Conservation (phyloP, 2,797 vertebrate species). For the Amblyopsis hoosieri region DNA sequence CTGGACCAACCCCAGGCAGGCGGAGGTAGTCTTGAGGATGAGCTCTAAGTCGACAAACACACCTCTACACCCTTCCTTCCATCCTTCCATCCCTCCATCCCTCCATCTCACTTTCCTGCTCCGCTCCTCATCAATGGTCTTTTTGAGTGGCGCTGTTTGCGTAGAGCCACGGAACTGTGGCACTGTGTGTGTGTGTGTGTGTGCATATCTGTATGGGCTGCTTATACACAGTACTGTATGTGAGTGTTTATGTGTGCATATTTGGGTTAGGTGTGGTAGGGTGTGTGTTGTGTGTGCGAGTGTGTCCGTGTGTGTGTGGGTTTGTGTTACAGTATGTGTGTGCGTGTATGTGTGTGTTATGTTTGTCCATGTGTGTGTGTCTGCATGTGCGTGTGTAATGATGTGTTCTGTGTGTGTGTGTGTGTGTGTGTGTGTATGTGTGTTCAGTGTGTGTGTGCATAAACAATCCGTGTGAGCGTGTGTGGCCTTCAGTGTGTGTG, state of each 20-base stretch:
- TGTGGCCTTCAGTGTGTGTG: no score
- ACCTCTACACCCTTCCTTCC: no score
- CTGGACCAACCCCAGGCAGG: no score
- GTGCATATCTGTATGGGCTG: constrained; percentile 32
- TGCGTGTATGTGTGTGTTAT: constrained; percentile 15
- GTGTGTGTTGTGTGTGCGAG: constrained; percentile 21
- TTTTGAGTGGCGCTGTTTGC: no score
- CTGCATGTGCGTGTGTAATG: constrained; percentile 10
- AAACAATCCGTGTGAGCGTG: no score
- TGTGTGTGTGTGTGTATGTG: no score
- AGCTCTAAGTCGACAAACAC: no score
- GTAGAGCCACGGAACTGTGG: no score
- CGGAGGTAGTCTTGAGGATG: no score
- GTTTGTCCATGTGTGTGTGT: constrained; percentile 3
- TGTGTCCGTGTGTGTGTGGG: constrained; percentile 19
- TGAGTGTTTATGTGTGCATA: constrained; percentile 40
- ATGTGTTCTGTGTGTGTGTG: neutral
- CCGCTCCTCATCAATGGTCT: no score
- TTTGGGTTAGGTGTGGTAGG: neutral
- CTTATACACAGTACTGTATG: constrained; percentile 5
- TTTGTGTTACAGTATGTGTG: neutral
- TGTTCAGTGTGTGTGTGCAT: neutral
- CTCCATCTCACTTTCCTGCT: no score
- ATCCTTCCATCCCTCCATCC: no score
- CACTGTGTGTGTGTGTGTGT: neutral